Percentiles rank a stretch among this genome's conserved stretches.
phyloP scores from a whole-genome alignment of 2,888 invertebrate species.

The Nomada goodeniana region DNA sequence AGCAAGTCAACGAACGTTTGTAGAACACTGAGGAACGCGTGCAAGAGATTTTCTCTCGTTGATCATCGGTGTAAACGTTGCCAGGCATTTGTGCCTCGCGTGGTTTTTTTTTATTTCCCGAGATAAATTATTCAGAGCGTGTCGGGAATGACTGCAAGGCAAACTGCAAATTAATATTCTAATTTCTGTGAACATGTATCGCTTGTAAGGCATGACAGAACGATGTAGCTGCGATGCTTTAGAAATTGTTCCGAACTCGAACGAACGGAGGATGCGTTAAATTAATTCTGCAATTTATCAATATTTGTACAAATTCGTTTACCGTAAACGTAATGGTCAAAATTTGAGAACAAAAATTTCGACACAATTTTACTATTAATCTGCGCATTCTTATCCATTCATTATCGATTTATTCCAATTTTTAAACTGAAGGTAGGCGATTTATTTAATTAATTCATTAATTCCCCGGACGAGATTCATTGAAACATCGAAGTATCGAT shows the following conservation, averaged over 20 bases:
- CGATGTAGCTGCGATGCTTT: too few relatives aligned
- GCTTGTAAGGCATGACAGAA: neutral
- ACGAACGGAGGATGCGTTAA: too few relatives aligned
- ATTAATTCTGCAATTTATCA: too few relatives aligned
- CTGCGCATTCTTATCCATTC: too few relatives aligned
- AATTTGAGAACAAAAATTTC: too few relatives aligned
- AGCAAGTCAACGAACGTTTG: neutral
- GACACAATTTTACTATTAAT: too few relatives aligned
- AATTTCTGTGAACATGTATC: slow-evolving; percentile 15
- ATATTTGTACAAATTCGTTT: too few relatives aligned
- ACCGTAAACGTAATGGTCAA: too few relatives aligned
- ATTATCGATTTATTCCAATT: too few relatives aligned
- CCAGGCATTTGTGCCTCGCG: slow-evolving; percentile 6
- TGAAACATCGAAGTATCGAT: neutral
- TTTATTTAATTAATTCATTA: neutral
- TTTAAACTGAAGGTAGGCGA: too few relatives aligned
- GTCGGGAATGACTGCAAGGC: slow-evolving; percentile 35
- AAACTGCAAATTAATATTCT: slow-evolving; percentile 5
- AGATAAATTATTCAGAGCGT: slow-evolving; percentile 57
- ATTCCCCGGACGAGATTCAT: neutral
- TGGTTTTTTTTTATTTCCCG: slow-evolving; percentile 29
- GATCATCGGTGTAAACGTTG: slow-evolving; percentile 26
- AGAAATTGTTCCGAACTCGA: too few relatives aligned
- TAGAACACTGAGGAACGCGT: neutral
- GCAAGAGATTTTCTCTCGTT: slow-evolving; percentile 53